Evolutionary conservation across 2,797 vertebrate species (phyloP), one percentile per base, ranked within the genome.

Genomic region (Anguilla anguilla): DNA sequence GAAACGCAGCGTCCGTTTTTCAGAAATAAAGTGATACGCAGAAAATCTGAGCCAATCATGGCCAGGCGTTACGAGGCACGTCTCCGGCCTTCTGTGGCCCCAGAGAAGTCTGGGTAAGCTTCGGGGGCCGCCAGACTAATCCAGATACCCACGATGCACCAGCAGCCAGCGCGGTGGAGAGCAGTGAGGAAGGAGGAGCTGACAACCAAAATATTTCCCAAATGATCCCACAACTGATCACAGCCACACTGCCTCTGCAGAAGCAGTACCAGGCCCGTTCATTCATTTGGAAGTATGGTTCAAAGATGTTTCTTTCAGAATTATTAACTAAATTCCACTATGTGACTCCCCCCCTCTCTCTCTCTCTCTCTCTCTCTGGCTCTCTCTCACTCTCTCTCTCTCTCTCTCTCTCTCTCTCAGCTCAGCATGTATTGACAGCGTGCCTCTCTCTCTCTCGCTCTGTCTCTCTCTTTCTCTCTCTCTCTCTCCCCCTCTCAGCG

Each of bases 281-380:
- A 67, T 87, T 87, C 86, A 83, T 83, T 67, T 67, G 25, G 31
- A 57, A 64, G 43, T 59, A 43, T 79, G 86, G 46, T 39, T 11
- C 55, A 67, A 77, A 87, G 43, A 79, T 39, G 79, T 9, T 51
- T 51, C 79, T 86, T 53, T 83, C 77, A n/a, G 69, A 87, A 53
- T 87, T 83, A 67, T 83, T 82, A 83, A 49, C 77, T 87, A 87
- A 83, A 61, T 77, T 39, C 49, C 64, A 86, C 67, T 83, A 83
- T 11, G 61, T n/a, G 19, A 6, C 22, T 6, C 35, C 35, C 35
- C 1, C 35, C 35, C 35, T 35, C 35, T 35, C 35, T 1, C 35
- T 35, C 35, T 35, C 35, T 35, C 35, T 35, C 0, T 1, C 35
- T 1, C 35, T 35, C 35, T 35, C 35, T 35, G n/a, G n/a, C 35